A percentile compares a stretch with the other conserved stretches of the same genome.
Conservation (phyloP, 2,888 invertebrate species). For the Limnephilus lunatus region DNA sequence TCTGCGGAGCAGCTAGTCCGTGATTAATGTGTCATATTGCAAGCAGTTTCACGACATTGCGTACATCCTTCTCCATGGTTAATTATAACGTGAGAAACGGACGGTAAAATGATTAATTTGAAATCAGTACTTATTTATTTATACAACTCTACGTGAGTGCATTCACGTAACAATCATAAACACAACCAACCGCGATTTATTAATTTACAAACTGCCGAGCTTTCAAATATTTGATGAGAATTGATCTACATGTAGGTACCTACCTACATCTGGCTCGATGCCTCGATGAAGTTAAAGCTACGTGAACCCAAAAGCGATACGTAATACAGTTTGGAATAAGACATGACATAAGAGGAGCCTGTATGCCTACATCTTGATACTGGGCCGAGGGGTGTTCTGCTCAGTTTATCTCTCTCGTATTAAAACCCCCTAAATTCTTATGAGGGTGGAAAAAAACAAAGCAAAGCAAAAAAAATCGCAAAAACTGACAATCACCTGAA, state of each 20-base stretch:
- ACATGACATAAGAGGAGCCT: slow-evolving; percentile 59
- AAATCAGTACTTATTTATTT: not conserved
- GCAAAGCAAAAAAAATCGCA: not conserved
- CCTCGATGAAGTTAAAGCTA: not conserved
- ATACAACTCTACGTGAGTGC: not conserved
- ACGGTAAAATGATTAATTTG: too few species aligned
- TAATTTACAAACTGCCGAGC: not conserved
- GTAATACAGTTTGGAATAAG: slow-evolving; percentile 37
- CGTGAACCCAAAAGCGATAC: not conserved
- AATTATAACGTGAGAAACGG: too few species aligned
- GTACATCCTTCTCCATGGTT: too few species aligned
- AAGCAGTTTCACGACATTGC: too few species aligned
- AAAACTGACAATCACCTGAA: not conserved
- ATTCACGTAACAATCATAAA: not conserved
- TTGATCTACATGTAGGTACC: not conserved
- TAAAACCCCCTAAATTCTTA: not conserved
- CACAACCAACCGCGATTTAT: not conserved
- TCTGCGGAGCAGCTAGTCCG: too few species aligned
- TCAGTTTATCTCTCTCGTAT: not conserved
- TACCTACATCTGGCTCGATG: not conserved
- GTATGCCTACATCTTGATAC: slow-evolving; percentile 54
- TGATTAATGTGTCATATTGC: too few species aligned
- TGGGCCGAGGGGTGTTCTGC: not conserved
- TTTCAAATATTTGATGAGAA: not conserved
- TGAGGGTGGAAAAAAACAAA: not conserved